These are phyloP conservation scores for Pseudomugil gertrudae DNA, from an alignment of 2,797 vertebrate species.

Conservation along the genomic window DNA sequence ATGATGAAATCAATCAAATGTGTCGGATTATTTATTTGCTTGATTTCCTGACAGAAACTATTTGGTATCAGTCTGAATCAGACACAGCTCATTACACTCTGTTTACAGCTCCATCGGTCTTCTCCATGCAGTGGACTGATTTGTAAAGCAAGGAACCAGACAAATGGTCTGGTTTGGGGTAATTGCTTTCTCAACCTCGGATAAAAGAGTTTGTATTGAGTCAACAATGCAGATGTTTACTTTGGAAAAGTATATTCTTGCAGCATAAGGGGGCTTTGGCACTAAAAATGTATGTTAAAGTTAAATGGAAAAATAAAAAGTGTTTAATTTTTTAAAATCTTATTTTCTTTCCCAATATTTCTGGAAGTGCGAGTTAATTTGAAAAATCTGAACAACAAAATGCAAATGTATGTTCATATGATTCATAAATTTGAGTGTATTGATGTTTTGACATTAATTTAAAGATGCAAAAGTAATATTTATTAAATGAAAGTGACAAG, in stretches of 20 bases:
- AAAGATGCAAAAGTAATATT: neutral
- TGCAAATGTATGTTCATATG: neutral
- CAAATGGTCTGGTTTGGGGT: neutral
- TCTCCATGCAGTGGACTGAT: neutral
- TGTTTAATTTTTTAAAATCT: neutral
- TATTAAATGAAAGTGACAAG: neutral
- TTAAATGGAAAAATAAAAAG: neutral
- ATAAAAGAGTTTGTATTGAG: conserved; percentile 16
- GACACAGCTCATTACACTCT: neutral
- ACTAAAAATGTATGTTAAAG: neutral
- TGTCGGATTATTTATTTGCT: conserved; percentile 45
- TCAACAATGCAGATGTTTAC: conserved; percentile 21
- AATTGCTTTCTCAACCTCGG: neutral
- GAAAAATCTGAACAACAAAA: neutral
- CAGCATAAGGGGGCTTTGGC: neutral
- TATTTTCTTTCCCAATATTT: neutral
- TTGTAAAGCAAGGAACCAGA: neutral
- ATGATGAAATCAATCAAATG: conserved; percentile 45
- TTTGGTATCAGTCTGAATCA: neutral
- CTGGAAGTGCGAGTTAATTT: neutral
- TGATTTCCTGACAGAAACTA: conserved; percentile 9
- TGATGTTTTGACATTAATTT: neutral
- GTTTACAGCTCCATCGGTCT: neutral
- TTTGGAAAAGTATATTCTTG: conserved; percentile 5
- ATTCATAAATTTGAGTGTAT: neutral